These are phyloP conservation scores for Benitochromis conjunctus DNA, from an alignment of 2,113 vertebrate species.

Conservation along the genomic window DNA sequence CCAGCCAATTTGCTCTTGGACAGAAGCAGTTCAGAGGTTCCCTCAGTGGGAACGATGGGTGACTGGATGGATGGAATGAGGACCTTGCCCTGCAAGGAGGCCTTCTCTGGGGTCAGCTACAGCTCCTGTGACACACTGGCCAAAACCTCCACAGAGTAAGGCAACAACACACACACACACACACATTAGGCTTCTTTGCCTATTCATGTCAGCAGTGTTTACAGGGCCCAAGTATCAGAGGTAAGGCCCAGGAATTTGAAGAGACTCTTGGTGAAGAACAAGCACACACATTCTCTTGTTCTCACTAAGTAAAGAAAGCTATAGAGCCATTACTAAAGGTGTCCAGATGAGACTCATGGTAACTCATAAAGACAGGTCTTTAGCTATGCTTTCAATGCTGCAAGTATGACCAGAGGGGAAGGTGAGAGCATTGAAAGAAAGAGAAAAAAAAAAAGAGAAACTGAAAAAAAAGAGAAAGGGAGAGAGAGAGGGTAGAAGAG, in stretches of 20 bases:
- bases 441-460: neutral
- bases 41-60: conserved; percentile 79
- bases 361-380: conserved; percentile 60
- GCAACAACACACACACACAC: conserved; percentile 21
- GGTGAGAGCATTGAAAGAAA: conserved; percentile 13
- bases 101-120: conserved; percentile 93
- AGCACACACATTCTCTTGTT: conserved; percentile 12
- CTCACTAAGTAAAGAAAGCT: conserved; percentile 43
- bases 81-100: conserved; percentile 90
- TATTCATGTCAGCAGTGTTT: conserved; percentile 43
- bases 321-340: conserved; percentile 41
- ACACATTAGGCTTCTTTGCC: conserved; percentile 14
- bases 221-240: conserved; percentile 11
- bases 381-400: conserved; percentile 44
- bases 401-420: conserved; percentile 21
- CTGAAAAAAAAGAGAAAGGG: neutral
- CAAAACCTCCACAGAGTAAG: conserved; percentile 97
- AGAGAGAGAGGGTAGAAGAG: neutral
- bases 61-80: conserved; percentile 94
- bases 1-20: conserved; percentile 93
- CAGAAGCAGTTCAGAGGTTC: conserved; percentile 85
- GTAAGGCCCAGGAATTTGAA: conserved; percentile 23
- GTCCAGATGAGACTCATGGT: conserved; percentile 40
- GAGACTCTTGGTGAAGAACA: conserved; percentile 19
- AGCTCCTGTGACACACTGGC: conserved; percentile 95